These are phyloP conservation scores for Percina caprodes DNA, from an alignment of 2,113 vertebrate species.

Conservation along the genomic window DNA sequence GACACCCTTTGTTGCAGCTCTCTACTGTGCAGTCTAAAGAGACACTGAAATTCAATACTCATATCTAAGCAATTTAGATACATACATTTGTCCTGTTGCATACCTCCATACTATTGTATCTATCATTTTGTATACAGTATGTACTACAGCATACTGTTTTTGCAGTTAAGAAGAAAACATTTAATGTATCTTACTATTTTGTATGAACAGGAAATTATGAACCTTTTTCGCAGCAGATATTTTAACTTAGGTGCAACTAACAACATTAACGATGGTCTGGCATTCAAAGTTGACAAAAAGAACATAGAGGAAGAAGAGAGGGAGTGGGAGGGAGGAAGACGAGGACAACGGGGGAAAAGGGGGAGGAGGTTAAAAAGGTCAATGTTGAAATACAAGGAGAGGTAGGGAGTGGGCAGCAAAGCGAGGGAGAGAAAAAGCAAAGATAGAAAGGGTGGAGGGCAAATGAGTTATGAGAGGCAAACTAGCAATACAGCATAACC, in stretches of 20 bases:
- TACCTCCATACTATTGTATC: not conserved
- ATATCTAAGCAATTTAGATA: not conserved
- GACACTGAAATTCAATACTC: not conserved
- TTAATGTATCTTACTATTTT: not conserved
- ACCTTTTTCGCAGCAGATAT: not conserved
- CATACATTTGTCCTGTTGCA: not conserved
- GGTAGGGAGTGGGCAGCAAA: not conserved
- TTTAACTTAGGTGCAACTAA: slow-evolving; percentile 6
- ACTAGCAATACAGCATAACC: slow-evolving; percentile 23
- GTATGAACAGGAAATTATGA: not conserved
- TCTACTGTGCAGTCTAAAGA: not conserved
- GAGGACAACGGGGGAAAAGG: not conserved
- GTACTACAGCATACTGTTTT: not conserved
- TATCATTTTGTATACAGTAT: not conserved
- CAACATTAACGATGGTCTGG: not conserved
- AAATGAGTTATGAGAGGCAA: slow-evolving; percentile 42
- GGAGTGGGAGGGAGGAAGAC: not conserved
- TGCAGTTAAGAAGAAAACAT: not conserved
- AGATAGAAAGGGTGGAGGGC: not conserved
- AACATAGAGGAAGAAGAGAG: not conserved
- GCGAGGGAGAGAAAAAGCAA: not conserved
- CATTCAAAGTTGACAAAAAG: not conserved
- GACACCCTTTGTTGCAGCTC: not conserved
- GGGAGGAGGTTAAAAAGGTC: not conserved
- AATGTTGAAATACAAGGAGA: not conserved